Conservation (phyloP, 2,797 vertebrate species). For the Todus mexicanus region DNA sequence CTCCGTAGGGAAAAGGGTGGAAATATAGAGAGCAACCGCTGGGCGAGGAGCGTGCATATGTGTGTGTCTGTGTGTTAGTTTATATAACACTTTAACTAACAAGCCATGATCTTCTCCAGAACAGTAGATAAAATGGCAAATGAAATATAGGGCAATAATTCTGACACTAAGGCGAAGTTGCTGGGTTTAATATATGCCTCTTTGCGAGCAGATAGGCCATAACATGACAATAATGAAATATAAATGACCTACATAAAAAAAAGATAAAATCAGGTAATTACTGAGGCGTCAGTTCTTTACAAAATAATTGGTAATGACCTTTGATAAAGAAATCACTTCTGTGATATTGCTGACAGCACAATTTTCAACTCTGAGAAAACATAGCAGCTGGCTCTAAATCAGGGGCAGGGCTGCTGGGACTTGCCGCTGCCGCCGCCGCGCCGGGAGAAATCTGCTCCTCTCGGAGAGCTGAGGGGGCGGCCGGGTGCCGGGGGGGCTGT, state of each 20-base stretch:
- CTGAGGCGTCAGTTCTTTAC: constrained; percentile 15
- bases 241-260: constrained; percentile 43
- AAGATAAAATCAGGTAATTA: constrained; percentile 58
- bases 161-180: neutral
- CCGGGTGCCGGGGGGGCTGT: accelerated
- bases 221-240: constrained; percentile 44
- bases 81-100: neutral
- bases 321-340: constrained; percentile 59
- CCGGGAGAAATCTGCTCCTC: neutral
- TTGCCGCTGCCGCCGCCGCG: accelerated
- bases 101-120: constrained; percentile 38
- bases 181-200: constrained; percentile 29
- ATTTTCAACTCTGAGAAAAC: neutral
- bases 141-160: constrained; percentile 42
- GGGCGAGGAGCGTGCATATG: neutral
- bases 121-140: constrained; percentile 40
- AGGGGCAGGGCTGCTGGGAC: neutral
- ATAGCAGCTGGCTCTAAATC: neutral
- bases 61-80: neutral
- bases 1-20: neutral
- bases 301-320: constrained; percentile 59
- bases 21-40: accelerated
- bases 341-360: constrained; percentile 32
- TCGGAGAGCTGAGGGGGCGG: neutral
- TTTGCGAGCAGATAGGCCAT: constrained; percentile 22